Base-by-base conservation (phyloP, 2,888 invertebrate genomes). In the Drosophila flavopinicola region DNA sequence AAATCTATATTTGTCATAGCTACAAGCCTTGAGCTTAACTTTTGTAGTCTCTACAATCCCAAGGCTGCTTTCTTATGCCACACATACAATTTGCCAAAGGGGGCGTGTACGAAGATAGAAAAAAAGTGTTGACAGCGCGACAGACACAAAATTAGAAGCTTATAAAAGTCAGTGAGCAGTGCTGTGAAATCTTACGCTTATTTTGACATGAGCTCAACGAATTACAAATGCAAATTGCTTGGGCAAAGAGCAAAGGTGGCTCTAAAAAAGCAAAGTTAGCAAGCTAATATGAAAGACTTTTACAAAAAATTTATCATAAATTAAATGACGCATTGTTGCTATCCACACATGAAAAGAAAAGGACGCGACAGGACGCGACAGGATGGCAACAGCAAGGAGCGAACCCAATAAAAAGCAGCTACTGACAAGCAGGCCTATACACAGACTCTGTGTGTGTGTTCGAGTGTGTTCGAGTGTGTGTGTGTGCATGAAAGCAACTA, bases 181-280 rank as follows among this genome's bases (percentile, higher is more conserved):
- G 63, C 60, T 65, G 82, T 64, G 65, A 70, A 75, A 73, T 66
- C 77, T 74, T 71, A 79, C 76, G 84, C 83, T 75, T 68, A 85
- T 74, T 78, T 85, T 76, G 83, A 83, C 80, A 85, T 83, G 74
- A 75, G 85, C 77, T 76, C 57, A 80, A 78, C 57, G 72, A 87
- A 87, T 86, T 87, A 84, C 76, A 75, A 80, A 86, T 87, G 83
- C 86, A 87, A 86, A 86, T 87, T 86, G 86, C 74, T 71, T 75
- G 51, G 32, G 58, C 54, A 64, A 59, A 60, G 45, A 57, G 39
- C 42, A 65, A 59, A 39, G 54, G 45, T 39, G 37, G 24, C 45
- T 51, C 17, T 5, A 10, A 33, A 38, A 64, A 75, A 72, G 71
- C 68, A 61, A 70, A 82, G 78, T 74, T 83, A 61, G 71, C 75